phyloP scores from a whole-genome alignment of 2,888 invertebrate species.

The Siphlonurus alternatus region DNA sequence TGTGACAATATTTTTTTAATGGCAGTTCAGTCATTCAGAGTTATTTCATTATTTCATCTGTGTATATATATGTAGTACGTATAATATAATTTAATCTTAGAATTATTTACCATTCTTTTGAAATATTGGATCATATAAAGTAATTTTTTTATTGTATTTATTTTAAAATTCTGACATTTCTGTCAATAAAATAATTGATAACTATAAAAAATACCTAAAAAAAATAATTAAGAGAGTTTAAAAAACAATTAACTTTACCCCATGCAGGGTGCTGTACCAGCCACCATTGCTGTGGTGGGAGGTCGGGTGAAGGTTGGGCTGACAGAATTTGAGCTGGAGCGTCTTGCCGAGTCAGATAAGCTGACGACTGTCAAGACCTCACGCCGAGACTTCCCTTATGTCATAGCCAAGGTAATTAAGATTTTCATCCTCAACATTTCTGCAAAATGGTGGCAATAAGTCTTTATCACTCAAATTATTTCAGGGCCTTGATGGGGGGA shows the following conservation, averaged over 20 bases:
- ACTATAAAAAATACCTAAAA: constrained; percentile 12
- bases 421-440: too few species aligned
- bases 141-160: too few species aligned
- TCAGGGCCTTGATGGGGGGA: constrained; percentile 60
- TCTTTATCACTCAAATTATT: constrained; percentile 4
- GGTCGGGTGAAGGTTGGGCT: constrained; percentile 74
- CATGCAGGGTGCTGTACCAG: constrained; percentile 64
- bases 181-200: constrained; percentile 3
- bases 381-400: constrained; percentile 64
- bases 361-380: constrained; percentile 62
- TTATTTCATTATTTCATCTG: too few species aligned
- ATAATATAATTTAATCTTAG: too few species aligned
- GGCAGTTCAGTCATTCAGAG: too few species aligned
- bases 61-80: too few species aligned
- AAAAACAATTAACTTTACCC: constrained; percentile 9
- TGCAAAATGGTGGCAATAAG: neutral
- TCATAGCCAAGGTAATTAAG: constrained; percentile 38
- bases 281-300: constrained; percentile 76
- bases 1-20: too few species aligned
- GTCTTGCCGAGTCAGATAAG: constrained; percentile 35
- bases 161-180: constrained; percentile 1
- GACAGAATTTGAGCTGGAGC: constrained; percentile 39
- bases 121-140: too few species aligned
- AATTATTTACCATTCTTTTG: too few species aligned
- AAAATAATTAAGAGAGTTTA: too few species aligned